Evolutionary conservation across 2,797 vertebrate species (phyloP).

Genomic region (Danio kyathit): DNA sequence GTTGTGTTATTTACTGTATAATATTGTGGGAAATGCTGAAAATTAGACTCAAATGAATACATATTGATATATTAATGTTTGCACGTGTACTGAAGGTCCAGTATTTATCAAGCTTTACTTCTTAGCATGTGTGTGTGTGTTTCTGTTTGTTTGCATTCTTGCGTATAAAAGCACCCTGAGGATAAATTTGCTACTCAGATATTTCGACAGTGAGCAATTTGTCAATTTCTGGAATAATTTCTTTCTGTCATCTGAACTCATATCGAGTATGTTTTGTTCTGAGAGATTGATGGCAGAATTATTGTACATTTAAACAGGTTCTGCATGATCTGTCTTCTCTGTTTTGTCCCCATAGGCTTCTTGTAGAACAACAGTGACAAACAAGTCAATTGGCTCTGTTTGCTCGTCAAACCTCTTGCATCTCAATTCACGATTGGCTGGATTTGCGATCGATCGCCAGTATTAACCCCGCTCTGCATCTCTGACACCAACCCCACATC

Average conservation of each 20-base stretch:
- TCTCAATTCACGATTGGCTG: not conserved
- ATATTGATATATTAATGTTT: not conserved
- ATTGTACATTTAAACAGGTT: not conserved
- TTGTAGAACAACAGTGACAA: not conserved
- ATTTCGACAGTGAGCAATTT: not conserved
- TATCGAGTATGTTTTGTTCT: not conserved
- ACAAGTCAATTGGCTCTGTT: not conserved
- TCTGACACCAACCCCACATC: slow-evolving; percentile 1
- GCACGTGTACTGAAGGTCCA: not conserved
- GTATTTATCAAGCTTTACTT: not conserved
- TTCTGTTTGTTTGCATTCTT: not conserved
- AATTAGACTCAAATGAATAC: not conserved
- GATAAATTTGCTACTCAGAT: not conserved
- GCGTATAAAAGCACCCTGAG: not conserved
- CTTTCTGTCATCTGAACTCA: not conserved
- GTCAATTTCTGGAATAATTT: not conserved
- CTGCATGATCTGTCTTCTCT: not conserved
- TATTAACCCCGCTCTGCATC: not conserved
- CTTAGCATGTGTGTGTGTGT: no score
- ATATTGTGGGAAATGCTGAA: not conserved
- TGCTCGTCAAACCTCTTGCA: slow-evolving; percentile 3
- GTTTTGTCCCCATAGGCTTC: not conserved
- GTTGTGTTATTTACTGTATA: no score
- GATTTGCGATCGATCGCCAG: slow-evolving; percentile 21
- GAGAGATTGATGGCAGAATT: slow-evolving; percentile 13